Evolutionary conservation across 1,140 invertebrate genomes (phyloP), one percentile per base, ranked within the genome.

Genomic region (Uloborus diversus): DNA sequence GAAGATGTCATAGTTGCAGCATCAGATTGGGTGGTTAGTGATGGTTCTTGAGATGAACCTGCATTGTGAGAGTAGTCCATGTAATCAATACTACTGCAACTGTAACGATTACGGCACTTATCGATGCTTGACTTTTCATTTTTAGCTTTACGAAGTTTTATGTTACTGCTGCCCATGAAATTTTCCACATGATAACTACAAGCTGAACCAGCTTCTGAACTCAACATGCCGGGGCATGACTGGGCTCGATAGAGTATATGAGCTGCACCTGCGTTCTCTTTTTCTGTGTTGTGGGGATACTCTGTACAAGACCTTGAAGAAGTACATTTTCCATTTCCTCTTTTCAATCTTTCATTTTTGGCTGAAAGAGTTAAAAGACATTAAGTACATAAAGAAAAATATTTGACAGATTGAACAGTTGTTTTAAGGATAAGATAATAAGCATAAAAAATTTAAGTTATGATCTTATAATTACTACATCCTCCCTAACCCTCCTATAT

Each of bases 331-430:
- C n/a, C n/a, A n/a, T n/a, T n/a, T 64, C 37, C 66, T 30, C 35
- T 71, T 32, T 65, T 80, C 20, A 27, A 23, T 5, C 28, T 59
- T 23, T 30, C 23, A 17, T 68, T 33, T 69, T 69, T 69, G 32
- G 23, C 76, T 79, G 27, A 25, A 65, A 56, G 25, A 35, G n/a
- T 51, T 64, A 59, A 37, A 61, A 73, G 20, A 23, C 13, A 17
- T 13, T 62, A 7, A 62, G 23, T n/a, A n/a, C n/a, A n/a, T n/a
- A n/a, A 25, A 62, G 59, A 85, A 84, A 89, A 89, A 82, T 89
- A 83, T 23, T 57, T 57, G 25, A 57, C 2, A 2, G 25, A 57
- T n/a, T n/a, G n/a, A n/a, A n/a, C n/a, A n/a, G n/a, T n/a, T n/a
- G n/a, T n/a, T n/a, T n/a, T n/a, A n/a, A n/a, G n/a, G n/a, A n/a